Evolutionary conservation across 2,888 invertebrate genomes (phyloP).

Genomic region (Dicycla oo): DNA sequence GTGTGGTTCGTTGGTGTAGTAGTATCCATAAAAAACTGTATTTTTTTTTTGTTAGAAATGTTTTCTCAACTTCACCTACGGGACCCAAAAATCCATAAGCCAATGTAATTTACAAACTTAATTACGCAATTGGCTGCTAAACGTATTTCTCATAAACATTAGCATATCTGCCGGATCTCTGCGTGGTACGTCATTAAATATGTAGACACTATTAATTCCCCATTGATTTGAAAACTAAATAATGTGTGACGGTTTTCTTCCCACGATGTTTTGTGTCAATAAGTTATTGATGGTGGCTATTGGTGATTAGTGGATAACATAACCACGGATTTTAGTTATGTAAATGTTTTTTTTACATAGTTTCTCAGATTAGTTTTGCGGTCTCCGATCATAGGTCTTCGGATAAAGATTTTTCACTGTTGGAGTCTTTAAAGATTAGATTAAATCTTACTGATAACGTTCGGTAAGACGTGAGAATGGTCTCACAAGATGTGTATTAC

Average conservation of each 20-base stretch:
- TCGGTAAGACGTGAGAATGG: too few species aligned
- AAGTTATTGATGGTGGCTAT: slow-evolving; percentile 33
- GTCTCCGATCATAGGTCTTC: slow-evolving; percentile 37
- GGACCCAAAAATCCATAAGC: slow-evolving; percentile 34
- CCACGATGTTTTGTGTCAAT: slow-evolving; percentile 49
- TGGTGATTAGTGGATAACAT: slow-evolving; percentile 43
- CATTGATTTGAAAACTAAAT: slow-evolving; percentile 54
- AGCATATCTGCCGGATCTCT: slow-evolving; percentile 49
- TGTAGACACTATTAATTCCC: slow-evolving; percentile 47
- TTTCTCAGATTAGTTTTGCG: slow-evolving; percentile 30
- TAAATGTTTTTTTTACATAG: slow-evolving; percentile 24
- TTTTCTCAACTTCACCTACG: neutral
- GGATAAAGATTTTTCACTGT: slow-evolving; percentile 29
- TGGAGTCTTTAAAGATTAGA: neutral
- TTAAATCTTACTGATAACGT: too few species aligned
- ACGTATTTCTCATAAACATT: slow-evolving; percentile 53
- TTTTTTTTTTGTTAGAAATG: too few species aligned
- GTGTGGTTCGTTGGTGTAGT: too few species aligned
- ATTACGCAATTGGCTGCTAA: slow-evolving; percentile 62
- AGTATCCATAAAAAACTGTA: too few species aligned
- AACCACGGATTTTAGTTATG: slow-evolving; percentile 27
- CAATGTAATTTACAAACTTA: slow-evolving; percentile 59
- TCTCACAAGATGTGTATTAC: too few species aligned
- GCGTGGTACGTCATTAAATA: slow-evolving; percentile 27
- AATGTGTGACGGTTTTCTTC: slow-evolving; percentile 38